phyloP scores from a whole-genome alignment of 2,888 invertebrate genomes.

The Aphodius sticticus region DNA sequence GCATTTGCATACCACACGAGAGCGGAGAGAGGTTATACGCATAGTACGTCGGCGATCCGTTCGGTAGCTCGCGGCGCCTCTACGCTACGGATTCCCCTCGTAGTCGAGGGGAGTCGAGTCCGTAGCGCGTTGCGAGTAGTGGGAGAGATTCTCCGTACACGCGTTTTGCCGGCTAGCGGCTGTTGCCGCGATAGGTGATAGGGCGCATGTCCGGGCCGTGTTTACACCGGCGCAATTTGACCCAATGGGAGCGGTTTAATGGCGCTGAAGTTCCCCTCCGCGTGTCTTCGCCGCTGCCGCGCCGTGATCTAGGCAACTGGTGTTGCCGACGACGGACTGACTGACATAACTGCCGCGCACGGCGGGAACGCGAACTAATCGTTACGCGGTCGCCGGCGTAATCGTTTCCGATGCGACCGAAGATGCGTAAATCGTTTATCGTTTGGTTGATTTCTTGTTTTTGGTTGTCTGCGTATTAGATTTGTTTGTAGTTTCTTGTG shows the following conservation, averaged over 20 bases:
- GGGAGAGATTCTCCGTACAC: neutral
- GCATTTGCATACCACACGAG: constrained; percentile 55
- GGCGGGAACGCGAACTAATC: neutral
- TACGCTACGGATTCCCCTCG: neutral
- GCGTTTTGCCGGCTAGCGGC: neutral
- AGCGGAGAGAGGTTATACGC: constrained; percentile 34
- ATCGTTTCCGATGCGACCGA: too few relatives aligned
- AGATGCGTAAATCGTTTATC: too few relatives aligned
- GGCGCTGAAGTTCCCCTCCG: constrained; percentile 50
- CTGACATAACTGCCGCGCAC: neutral
- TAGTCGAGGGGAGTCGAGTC: constrained; percentile 6
- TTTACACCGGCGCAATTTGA: constrained; percentile 49
- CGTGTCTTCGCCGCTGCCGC: constrained; percentile 26
- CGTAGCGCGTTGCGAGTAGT: neutral
- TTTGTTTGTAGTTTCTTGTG: too few relatives aligned
- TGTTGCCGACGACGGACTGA: neutral
- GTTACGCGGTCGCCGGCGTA: neutral
- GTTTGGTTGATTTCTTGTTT: too few relatives aligned
- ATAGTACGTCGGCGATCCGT: neutral
- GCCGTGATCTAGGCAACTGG: neutral
- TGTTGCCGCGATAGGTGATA: neutral
- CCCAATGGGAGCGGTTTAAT: constrained; percentile 54
- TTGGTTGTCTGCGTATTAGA: too few relatives aligned
- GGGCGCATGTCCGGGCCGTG: constrained; percentile 41
- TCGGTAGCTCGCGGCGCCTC: constrained; percentile 26